Evolutionary conservation across 2,888 invertebrate species (phyloP).

Genomic region (Drosophila lutescens): DNA sequence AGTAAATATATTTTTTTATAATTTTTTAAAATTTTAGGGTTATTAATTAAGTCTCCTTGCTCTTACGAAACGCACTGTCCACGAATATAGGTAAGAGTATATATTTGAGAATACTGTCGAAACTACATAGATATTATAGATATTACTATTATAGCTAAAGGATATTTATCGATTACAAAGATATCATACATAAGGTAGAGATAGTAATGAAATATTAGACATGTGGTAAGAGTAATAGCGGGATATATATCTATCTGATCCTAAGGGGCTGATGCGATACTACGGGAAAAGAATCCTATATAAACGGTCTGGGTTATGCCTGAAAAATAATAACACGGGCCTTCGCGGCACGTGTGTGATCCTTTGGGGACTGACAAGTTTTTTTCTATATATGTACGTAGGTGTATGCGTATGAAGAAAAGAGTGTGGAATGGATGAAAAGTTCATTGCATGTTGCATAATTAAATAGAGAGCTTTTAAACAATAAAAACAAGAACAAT

Average conservation of each 20-base stretch:
- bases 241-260: background rate
- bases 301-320: background rate
- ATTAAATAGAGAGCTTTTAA: conserved; percentile 36
- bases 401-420: no score
- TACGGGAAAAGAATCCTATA: background rate
- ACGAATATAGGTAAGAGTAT: background rate
- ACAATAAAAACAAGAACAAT: conserved; percentile 10
- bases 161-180: background rate
- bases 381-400: background rate
- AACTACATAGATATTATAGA: conserved; percentile 21
- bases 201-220: background rate
- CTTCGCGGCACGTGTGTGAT: conserved; percentile 1
- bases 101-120: conserved; percentile 8
- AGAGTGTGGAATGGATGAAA: conserved; percentile 12
- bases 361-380: background rate
- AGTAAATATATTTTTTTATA: no score
- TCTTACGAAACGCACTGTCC: conserved; percentile 12
- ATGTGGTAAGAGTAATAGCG: background rate
- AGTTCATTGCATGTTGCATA: conserved; percentile 39
- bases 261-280: background rate
- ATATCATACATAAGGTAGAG: background rate
- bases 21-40: no score
- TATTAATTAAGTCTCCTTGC: no score
- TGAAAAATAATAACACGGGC: background rate
- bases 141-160: background rate